These are phyloP conservation scores for Trilocha varians DNA, from an alignment of 2,888 invertebrate genomes.

Conservation along the genomic window DNA sequence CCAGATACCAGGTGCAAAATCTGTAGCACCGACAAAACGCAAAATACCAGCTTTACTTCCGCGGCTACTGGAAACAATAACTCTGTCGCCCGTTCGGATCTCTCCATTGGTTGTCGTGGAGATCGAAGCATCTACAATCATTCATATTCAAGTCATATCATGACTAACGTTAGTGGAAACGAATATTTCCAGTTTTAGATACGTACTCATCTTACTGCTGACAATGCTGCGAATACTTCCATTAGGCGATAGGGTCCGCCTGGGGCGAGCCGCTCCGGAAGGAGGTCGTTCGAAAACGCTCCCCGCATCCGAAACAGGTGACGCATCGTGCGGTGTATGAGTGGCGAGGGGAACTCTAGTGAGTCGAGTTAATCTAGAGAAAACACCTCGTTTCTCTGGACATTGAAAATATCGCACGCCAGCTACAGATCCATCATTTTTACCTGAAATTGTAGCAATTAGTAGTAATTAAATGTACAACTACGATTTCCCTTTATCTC, in stretches of 20 bases:
- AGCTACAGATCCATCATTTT: constrained; percentile 96
- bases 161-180: neutral
- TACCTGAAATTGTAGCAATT: no score
- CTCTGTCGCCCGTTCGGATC: constrained; percentile 89
- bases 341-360: constrained; percentile 79
- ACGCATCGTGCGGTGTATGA: constrained; percentile 63
- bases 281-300: constrained; percentile 64
- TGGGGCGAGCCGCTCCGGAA: constrained; percentile 53
- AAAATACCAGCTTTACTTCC: constrained; percentile 92
- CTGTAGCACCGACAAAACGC: constrained; percentile 88
- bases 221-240: constrained; percentile 66
- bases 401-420: constrained; percentile 96
- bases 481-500: neutral
- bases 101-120: constrained; percentile 71
- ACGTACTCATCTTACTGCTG: constrained; percentile 71
- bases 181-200: no score
- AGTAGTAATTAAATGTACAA: no score
- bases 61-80: constrained; percentile 89
- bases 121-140: constrained; percentile 53
- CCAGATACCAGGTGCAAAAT: constrained; percentile 95
- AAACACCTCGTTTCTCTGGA: constrained; percentile 92
- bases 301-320: constrained; percentile 61
- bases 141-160: neutral
- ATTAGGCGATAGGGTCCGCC: constrained; percentile 61
- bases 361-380: constrained; percentile 90